Base-by-base conservation (phyloP, 2,113 vertebrate species). In the Mus spicilegus region DNA sequence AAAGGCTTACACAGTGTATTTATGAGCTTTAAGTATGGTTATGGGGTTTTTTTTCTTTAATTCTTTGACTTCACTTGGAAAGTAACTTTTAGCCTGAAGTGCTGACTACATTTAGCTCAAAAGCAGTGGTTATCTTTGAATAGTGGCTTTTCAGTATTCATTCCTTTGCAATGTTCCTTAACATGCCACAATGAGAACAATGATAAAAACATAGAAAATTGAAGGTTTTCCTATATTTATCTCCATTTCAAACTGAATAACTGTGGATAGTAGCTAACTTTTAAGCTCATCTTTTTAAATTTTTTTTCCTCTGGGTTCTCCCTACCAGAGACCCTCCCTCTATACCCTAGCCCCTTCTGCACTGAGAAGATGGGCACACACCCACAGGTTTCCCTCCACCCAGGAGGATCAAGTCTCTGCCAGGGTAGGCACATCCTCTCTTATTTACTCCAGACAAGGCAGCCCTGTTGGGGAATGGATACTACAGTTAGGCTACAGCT, bases 81-180 rank as follows among this genome's bases (percentile, higher is more conserved):
- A 93, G 30, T 95, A 92, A 90, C 54, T 95, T 95, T 95, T 3
- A 90, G 54, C 89, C 13, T 61, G 56, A 78, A 95, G 91, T 75
- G 28, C 46, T 94, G 14, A 49, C 19, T 91, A 54, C 65, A 54
- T 4, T n/a, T 82, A 24, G 81, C 42, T 72, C 10, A 46, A 94
- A 94, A 89, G 9, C 56, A 87, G 56, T 94, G n/a, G 17, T 61
- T 80, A 58, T 13, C 36, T n/a, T 58, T 81, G 36, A 82, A 82
- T 61, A 39, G 19, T 28, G 51, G 36, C 86, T 92, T 89, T n/a
- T 72, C 36, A 70, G 24, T 69, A 12, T 87, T 76, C 54, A 96
- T 11, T 87, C 22, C 19, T 89, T 95, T 90, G 8, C 12, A 16
- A 28, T 76, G 10, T 85, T 22, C 9, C 5, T 76, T 93, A 58